Base-by-base conservation (phyloP, 2,888 invertebrate species). In the Branchellion lobata region DNA sequence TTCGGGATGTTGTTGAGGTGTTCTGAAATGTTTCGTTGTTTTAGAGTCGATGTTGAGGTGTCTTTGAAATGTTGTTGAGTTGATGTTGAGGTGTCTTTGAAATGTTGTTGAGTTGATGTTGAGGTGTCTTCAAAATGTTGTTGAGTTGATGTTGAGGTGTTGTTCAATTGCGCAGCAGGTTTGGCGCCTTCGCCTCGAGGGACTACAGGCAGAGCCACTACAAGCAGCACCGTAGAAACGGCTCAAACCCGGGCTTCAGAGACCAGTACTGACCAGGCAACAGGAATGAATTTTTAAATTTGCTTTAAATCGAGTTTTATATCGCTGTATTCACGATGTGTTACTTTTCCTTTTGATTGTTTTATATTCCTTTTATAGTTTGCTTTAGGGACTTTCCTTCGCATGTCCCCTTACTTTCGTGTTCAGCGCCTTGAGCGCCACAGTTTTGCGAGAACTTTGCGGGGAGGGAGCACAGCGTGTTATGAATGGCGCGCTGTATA, bases 131-230 rank as follows among this genome's bases (percentile, higher is more conserved):
- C 5, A 21, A 8, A 33, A 71, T 34, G 34, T 1, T 8, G 21
- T 21, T 21, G n/a, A 31, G 21, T 8, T 71, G 2, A 31, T 36
- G 24, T 1, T 11, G 24, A 71, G 40, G n/a, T n/a, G n/a, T n/a
- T n/a, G n/a, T 34, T 14, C 27, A 71, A 8, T 0, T 34, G 1
- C 18, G n/a, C 5, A 40, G 11, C 24, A 79, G 75, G 51, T 65
- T 75, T 75, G 47, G 75, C 29, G 79, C 57, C 1, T 75, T 75
- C 75, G 57, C 74, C 27, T 79, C 79, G 24, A 75, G 79, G 40
- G 79, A 79, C 40, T 79, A 79, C 51, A 57, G 79, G n/a, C 75
- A 74, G 3, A 29, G 76, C 36, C 31, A 34, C 31, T 31, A 18
- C 51, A 51, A 47, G 36, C 24, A 33, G 34, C 77, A 77, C n/a